Evolutionary conservation across 2,113 vertebrate genomes (phyloP), one percentile per base, ranked within the genome.

Genomic region (Ctenodactylus gundi): DNA sequence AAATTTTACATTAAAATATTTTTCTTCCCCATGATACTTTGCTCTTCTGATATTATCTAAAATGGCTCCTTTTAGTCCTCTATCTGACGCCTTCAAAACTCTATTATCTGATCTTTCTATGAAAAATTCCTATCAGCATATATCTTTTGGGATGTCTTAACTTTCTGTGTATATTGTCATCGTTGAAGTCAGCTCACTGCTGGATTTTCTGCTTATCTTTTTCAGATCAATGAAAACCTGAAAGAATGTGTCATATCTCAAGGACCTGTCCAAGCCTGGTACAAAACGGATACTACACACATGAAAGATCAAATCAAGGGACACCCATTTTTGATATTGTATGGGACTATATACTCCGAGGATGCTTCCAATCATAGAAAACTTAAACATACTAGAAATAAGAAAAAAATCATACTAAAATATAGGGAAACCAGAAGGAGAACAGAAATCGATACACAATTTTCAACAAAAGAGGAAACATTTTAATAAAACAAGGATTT

Each of bases 371-470:
- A 73, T 51, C 18, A 80, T 12, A 46, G 58, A 72, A 75, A 67
- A 62, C 23, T 15, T 68, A 41, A 83, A 92, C 77, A 55, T 21
- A 57, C 8, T 17, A 90, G 21, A 91, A 76, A 2, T 91, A 73
- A 86, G 91, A 93, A 70, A 51, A 57, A 82, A 90, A 92, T 20
- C 77, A 89, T 49, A 70, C 11, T 62, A 36, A 81, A 89, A 70
- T n/a, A n/a, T n/a, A n/a, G n/a, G n/a, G n/a, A n/a, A n/a, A n/a
- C n/a, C n/a, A n/a, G n/a, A n/a, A n/a, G n/a, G n/a, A n/a, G n/a
- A 81, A 60, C 10, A 84, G 29, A 83, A 80, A 62, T n/a, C 27
- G 23, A 68, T 62, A 51, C 31, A n/a, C 46, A 41, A 80, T 8
- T 77, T 64, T 72, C 90, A 75, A 86, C 7, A 90, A n/a, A 49